These are phyloP conservation scores for Sphaerophoria taeniata DNA, from an alignment of 2,888 invertebrate genomes.

Conservation along the genomic window DNA sequence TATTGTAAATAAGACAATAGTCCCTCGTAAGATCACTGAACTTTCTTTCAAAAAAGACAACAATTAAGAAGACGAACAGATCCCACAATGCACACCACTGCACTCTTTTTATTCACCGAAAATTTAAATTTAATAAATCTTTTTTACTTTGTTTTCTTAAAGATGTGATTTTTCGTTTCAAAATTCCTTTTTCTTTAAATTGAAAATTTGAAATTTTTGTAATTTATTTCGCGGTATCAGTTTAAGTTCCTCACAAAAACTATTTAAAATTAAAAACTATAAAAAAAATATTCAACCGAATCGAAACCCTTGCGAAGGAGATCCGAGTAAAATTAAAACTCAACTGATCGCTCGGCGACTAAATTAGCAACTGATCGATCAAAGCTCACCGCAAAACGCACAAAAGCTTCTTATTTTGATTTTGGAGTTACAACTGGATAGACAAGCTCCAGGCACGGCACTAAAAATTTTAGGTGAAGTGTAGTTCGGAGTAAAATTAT, in stretches of 20 bases:
- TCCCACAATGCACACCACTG: constrained; percentile 57
- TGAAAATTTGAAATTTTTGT: constrained; percentile 8
- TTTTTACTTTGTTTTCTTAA: too few relatives aligned
- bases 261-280: background rate
- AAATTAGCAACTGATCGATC: constrained; percentile 74
- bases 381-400: constrained; percentile 65
- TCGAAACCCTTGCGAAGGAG: constrained; percentile 54
- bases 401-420: constrained; percentile 56
- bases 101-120: constrained; percentile 39
- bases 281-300: background rate
- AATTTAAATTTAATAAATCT: too few relatives aligned
- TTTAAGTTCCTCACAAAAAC: constrained; percentile 8
- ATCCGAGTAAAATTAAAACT: constrained; percentile 58
- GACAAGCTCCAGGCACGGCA: too few relatives aligned
- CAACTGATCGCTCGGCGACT: constrained; percentile 72
- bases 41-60: constrained; percentile 48
- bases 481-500: too few relatives aligned
- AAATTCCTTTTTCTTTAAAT: constrained; percentile 17
- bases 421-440: constrained; percentile 21
- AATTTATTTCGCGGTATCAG: constrained; percentile 70
- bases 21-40: constrained; percentile 66
- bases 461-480: too few relatives aligned
- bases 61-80: constrained; percentile 34
- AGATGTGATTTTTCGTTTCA: too few relatives aligned
- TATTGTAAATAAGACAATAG: constrained; percentile 14